phyloP scores from a whole-genome alignment of 1,140 invertebrate genomes.

The Maniola jurtina region DNA sequence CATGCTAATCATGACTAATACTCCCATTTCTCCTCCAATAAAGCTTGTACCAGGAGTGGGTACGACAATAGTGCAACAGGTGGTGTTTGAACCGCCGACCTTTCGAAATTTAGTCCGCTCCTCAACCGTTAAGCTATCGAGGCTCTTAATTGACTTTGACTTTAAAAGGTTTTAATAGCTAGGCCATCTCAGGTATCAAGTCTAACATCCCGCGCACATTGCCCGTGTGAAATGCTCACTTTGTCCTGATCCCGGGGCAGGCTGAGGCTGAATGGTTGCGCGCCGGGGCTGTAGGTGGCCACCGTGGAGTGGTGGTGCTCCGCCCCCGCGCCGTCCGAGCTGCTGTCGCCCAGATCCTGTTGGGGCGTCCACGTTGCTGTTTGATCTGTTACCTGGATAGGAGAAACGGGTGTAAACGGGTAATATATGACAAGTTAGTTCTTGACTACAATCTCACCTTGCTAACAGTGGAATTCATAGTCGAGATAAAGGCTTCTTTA shows the following conservation, averaged over 20 bases:
- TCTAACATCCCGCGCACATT: conserved; percentile 56
- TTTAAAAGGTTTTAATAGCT: neutral
- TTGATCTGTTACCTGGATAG: conserved; percentile 26
- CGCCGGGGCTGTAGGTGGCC: conserved; percentile 81
- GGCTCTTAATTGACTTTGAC: no score
- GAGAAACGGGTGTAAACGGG: neutral
- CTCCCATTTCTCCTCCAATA: no score
- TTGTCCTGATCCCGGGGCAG: conserved; percentile 82
- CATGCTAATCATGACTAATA: no score
- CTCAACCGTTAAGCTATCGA: no score
- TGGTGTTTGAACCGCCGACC: no score
- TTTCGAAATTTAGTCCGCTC: no score
- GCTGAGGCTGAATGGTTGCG: conserved; percentile 86
- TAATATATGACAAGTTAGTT: no score
- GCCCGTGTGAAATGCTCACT: conserved; percentile 51
- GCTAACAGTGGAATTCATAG: no score
- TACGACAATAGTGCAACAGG: no score
- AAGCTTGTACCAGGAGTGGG: no score
- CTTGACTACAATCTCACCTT: neutral
- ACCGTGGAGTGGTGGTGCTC: conserved; percentile 68
- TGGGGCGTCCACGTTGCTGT: conserved; percentile 86
- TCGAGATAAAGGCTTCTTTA: no score
- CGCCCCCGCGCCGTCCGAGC: conserved; percentile 81
- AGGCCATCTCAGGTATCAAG: conserved; percentile 28
- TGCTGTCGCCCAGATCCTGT: conserved; percentile 84